A percentile compares a stretch with the other conserved stretches of the same genome.
phyloP scores from a whole-genome alignment of 2,113 vertebrate genomes.

The Gymnogyps californianus region DNA sequence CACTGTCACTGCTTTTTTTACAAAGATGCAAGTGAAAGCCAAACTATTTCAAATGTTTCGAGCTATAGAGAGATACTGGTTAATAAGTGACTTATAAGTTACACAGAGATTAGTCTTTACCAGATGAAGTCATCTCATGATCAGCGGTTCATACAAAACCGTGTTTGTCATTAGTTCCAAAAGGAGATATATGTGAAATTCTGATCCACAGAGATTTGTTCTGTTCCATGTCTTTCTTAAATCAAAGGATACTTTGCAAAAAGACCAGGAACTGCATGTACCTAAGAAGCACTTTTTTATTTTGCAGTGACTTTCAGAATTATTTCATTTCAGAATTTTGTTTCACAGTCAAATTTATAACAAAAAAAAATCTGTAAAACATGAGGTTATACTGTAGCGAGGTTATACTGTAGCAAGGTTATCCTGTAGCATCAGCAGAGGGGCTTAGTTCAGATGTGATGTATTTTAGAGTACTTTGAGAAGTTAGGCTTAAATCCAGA shows the following conservation, averaged over 20 bases:
- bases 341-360: constrained; percentile 11
- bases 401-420: background rate
- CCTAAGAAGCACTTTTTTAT: background rate
- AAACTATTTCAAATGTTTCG: background rate
- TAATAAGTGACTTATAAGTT: background rate
- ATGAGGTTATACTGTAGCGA: background rate
- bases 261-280: background rate
- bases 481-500: background rate
- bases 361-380: background rate
- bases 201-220: background rate
- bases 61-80: background rate
- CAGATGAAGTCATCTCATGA: background rate
- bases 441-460: background rate
- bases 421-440: constrained; percentile 1
- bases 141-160: background rate
- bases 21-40: background rate
- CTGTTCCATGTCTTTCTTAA: background rate
- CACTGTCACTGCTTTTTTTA: background rate
- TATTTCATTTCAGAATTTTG: background rate
- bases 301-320: background rate
- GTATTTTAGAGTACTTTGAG: background rate
- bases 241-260: background rate
- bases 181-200: background rate
- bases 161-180: background rate
- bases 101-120: background rate